Evolutionary conservation across 2,113 vertebrate genomes (phyloP), one percentile per base, ranked within the genome.

Genomic region (Mirounga angustirostris): DNA sequence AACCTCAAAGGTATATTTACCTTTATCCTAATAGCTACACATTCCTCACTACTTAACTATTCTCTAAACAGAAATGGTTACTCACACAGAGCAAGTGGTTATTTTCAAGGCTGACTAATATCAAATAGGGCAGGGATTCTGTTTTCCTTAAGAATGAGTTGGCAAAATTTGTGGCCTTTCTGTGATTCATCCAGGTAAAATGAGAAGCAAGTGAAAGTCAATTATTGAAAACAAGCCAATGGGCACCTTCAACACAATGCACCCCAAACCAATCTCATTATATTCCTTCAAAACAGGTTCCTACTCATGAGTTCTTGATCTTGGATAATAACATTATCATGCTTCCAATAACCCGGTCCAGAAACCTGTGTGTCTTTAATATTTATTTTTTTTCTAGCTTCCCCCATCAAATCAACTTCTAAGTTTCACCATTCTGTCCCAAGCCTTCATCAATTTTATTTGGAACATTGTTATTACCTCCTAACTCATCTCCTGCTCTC

Each of bases 21-120:
- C 10, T 9, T 86, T 71, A 61, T 19, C 14, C 14, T 86, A 84
- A 91, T 40, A 50, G 26, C 13, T n/a, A 69, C 19, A 80, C 18
- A 52, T 61, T 91, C 54, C 7, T 80, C 71, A 10, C 19, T 80
- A 80, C 50, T 91, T 18, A 87, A 18, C 26, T 71, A 26, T 80
- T 91, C 22, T 80, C 52, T 50, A 59, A 91, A 61, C 4, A 86
- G 8, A 89, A 58, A 52, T 69, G 4, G 6, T 71, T 79, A 91
- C 5, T 78, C 40, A 78, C 50, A 71, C 12, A 80, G 14, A 30
- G 73, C 24, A 86, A 86, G 40, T 40, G 18, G 3, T 7, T 91
- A 79, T 71, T 95, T 95, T 24, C 18, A 91, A 95, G 40, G 30
- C 13, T 80, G 16, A 86, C 40, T 85, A 73, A 52, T 85, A 59